Conservation (phyloP, 2,888 invertebrate genomes). For the Mythimna vitellina region DNA sequence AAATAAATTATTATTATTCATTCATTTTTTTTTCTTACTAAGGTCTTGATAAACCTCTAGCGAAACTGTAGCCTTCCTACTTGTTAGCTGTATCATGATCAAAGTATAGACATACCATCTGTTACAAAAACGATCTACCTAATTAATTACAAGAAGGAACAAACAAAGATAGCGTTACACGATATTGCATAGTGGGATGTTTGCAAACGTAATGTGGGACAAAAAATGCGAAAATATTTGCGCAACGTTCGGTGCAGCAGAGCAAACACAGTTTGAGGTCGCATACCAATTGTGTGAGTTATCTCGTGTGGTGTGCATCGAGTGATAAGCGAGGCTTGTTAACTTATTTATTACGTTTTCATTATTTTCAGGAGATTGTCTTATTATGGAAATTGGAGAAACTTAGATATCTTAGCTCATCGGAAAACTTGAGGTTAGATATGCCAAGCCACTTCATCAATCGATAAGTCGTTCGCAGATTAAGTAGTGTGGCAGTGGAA, state of each 20-base stretch:
- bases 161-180: constrained; percentile 35
- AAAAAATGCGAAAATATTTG: constrained; percentile 68
- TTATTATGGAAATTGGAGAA: background rate
- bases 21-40: too few species aligned
- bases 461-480: too few species aligned
- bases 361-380: constrained; percentile 9
- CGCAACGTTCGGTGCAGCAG: constrained; percentile 59
- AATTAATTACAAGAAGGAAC: constrained; percentile 50
- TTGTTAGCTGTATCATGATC: too few species aligned
- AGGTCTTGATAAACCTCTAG: too few species aligned
- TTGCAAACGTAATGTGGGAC: constrained; percentile 55
- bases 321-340: constrained; percentile 25
- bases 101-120: background rate
- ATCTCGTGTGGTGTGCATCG: constrained; percentile 59
- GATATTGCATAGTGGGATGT: constrained; percentile 38
- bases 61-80: too few species aligned
- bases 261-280: constrained; percentile 67
- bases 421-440: too few species aligned
- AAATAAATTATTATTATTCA: too few species aligned
- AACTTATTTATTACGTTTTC: constrained; percentile 23
- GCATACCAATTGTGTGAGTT: constrained; percentile 64
- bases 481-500: too few species aligned
- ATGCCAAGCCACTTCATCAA: too few species aligned
- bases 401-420: too few species aligned
- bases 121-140: constrained; percentile 18